Evolutionary conservation across 2,797 vertebrate species (phyloP), one percentile per base, ranked within the genome.

Genomic region (Sciurus vulgaris): DNA sequence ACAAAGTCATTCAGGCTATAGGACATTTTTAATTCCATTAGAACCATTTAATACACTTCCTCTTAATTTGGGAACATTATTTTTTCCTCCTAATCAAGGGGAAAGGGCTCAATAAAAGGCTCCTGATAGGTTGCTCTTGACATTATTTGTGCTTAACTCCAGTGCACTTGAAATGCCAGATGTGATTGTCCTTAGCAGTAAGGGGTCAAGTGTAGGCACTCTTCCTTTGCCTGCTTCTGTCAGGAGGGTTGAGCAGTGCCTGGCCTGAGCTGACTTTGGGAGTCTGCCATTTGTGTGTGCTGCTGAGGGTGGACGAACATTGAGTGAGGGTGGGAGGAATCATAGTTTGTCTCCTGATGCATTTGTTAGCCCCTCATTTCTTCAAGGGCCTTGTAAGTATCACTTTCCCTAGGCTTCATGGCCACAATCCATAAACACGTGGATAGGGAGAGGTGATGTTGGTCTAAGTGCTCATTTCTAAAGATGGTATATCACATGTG

Each of bases 1-100:
- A 78, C 17, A 93, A 49, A 93, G 30, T 85, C 41, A 59, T 74
- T 92, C 47, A 65, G 3, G 89, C 72, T 77, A 18, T 83, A 47
- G 78, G 47, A 24, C 59, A 81, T 96, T 49, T 26, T 5, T 7
- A 56, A 83, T 78, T 85, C 13, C 33, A 15, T 44, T 63, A 88
- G 77, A 59, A 59, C 24, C 59, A 54, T 83, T 59, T 82, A 85
- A 38, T 11, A 26, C 7, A 28, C 22, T 30, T 11, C 17, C 24
- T 89, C 38, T 8, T 28, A 44, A 9, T 35, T 67, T 65, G 30
- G 41, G 69, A 67, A 17, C 78, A 63, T 79, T 24, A 14, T 22
- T 63, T 84, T 97, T 73, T 93, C 44, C 41, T 93, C 49, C 49
- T 41, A 92, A 1, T 65, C 17, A 72, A 72, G 84, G 30, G 49